These are phyloP conservation scores for Calephelis nemesis DNA, from an alignment of 1,140 invertebrate species.

Conservation along the genomic window DNA sequence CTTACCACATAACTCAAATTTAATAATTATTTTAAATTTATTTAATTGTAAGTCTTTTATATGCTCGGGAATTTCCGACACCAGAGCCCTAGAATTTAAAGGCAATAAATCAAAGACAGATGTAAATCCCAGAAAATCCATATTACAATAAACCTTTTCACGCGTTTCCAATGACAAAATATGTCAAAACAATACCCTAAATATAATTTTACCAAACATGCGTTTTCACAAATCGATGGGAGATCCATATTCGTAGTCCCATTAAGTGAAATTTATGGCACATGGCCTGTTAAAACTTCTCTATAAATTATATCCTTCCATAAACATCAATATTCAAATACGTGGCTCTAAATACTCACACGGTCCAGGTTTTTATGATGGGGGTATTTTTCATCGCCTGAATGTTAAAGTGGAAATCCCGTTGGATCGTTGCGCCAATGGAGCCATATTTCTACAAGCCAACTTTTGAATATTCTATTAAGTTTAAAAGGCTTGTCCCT, in stretches of 20 bases:
- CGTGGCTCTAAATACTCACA: conserved; percentile 64
- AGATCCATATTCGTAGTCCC: conserved; percentile 36
- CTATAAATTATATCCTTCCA: conserved; percentile 42
- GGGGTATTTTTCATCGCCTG: conserved; percentile 66
- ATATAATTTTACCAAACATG: background rate
- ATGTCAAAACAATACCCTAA: background rate
- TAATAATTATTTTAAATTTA: too few relatives aligned
- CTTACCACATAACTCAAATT: too few relatives aligned
- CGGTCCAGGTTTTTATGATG: conserved; percentile 62
- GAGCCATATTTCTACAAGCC: conserved; percentile 66
- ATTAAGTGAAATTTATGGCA: conserved; percentile 44
- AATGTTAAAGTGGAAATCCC: conserved; percentile 67
- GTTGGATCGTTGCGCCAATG: conserved; percentile 55
- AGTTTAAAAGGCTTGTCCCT: conserved; percentile 52
- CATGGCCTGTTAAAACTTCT: conserved; percentile 32
- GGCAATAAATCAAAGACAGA: too few relatives aligned
- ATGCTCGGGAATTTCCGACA: too few relatives aligned
- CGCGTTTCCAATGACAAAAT: too few relatives aligned
- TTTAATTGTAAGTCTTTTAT: too few relatives aligned
- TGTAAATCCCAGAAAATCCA: too few relatives aligned
- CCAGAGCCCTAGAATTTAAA: too few relatives aligned
- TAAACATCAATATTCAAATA: conserved; percentile 73
- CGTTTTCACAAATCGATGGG: conserved; percentile 10
- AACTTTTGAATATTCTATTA: conserved; percentile 69
- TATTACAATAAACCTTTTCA: too few relatives aligned